phyloP scores from a whole-genome alignment of 2,113 vertebrate genomes.

The Bothrops jararaca region DNA sequence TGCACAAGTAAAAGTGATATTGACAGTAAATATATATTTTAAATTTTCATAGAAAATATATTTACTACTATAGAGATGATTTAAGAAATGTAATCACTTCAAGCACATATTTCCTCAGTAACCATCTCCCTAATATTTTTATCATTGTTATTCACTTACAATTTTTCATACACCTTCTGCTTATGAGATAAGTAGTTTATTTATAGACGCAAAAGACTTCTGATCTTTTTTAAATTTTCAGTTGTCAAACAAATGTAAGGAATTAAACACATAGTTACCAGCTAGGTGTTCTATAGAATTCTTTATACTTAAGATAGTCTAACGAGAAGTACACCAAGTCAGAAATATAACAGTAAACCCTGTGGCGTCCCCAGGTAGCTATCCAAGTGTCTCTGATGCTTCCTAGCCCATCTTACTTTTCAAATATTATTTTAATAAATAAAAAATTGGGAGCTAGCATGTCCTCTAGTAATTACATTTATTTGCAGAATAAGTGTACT shows the following conservation, averaged over 20 bases:
- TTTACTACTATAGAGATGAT: not conserved
- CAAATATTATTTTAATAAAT: not conserved
- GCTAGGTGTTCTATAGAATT: not conserved
- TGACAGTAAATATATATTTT: not conserved
- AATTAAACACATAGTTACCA: not conserved
- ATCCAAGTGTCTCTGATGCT: not conserved
- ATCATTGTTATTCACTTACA: not conserved
- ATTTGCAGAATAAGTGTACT: not conserved
- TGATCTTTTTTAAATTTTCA: not conserved
- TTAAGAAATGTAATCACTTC: not conserved
- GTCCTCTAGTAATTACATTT: not conserved
- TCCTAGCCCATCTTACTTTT: not conserved
- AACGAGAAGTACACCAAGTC: not conserved
- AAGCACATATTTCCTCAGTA: not conserved
- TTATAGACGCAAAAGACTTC: not conserved
- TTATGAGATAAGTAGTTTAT: not conserved
- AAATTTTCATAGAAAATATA: not conserved
- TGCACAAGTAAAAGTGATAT: not conserved
- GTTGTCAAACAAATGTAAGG: not conserved
- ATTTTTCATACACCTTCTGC: not conserved
- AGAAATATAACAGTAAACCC: not conserved
- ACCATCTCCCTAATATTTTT: not conserved
- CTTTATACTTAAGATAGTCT: not conserved
- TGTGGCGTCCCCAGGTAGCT: not conserved
- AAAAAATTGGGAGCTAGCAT: not conserved